Conservation (phyloP, 1,140 invertebrate species). For the Penaeus chinensis region DNA sequence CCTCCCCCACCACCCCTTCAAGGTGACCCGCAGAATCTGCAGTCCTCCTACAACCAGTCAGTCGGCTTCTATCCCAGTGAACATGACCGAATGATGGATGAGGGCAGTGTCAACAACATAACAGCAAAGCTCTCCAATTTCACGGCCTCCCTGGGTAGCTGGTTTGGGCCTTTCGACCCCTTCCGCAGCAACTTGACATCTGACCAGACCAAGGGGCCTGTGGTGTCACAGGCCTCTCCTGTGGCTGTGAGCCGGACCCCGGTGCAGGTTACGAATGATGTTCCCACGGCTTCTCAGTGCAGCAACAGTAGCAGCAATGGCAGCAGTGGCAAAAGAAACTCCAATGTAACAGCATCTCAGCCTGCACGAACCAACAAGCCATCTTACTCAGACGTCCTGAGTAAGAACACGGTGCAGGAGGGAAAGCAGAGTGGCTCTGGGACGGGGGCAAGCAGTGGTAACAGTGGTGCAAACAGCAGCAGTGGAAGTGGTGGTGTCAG, state of each 20-base stretch:
- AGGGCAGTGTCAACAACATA: slow-evolving; percentile 42
- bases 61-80: slow-evolving; percentile 55
- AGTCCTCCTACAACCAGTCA: slow-evolving; percentile 35
- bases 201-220: slow-evolving; percentile 26
- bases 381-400: slow-evolving; percentile 58
- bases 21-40: slow-evolving; percentile 35
- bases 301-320: not conserved
- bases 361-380: slow-evolving; percentile 41
- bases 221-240: slow-evolving; percentile 1
- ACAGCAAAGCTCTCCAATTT: slow-evolving; percentile 54
- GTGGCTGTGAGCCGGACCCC: slow-evolving; percentile 10
- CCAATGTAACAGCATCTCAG: not conserved
- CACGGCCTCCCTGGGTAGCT: slow-evolving; percentile 53
- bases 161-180: slow-evolving; percentile 49
- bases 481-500: slow-evolving; percentile 12
- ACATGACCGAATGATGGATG: slow-evolving; percentile 38
- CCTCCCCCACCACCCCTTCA: slow-evolving; percentile 38
- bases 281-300: slow-evolving; percentile 6
- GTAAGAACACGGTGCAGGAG: slow-evolving; percentile 49
- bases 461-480: slow-evolving; percentile 37
- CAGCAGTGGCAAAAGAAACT: not conserved
- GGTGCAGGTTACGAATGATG: slow-evolving; percentile 9
- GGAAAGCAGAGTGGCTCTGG: slow-evolving; percentile 18
- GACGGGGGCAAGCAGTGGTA: slow-evolving; percentile 31
- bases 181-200: slow-evolving; percentile 45